Base-by-base conservation (phyloP, 2,113 vertebrate genomes). In the Amphilophus citrinellus region DNA sequence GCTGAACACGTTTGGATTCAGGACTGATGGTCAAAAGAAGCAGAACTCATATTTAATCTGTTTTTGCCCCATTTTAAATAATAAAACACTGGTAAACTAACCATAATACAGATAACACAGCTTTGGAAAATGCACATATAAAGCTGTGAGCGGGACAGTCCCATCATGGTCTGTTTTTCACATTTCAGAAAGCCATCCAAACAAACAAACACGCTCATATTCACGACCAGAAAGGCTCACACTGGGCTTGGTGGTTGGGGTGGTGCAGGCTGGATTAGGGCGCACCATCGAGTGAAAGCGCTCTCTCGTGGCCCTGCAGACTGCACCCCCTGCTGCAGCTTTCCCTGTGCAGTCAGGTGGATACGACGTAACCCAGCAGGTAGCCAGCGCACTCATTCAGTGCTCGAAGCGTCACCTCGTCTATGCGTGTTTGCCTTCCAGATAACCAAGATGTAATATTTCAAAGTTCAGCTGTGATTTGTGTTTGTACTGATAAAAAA, bases 151-250 rank as follows among this genome's bases (percentile, higher is more conserved):
- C 65, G 10, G n/a, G 35, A 57, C 10, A 10, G 15, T 53, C 32
- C 53, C 53, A 14, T 17, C 2, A 1, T 22, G 15, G 17, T 71
- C 9, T 2, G 8, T 68, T 53, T 77, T 78, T 42, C 0, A 60
- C 59, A 79, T 10, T 47, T 71, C 7, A 76, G 37, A 57, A 76
- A 42, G 37, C 88, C 27, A 27, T 27, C 27, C 27, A 82, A 82
- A 80, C 79, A 87, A 77, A 85, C 90, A 93, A 90, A 93, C 91
- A 88, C 76, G 82, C 79, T 88, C 88, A 86, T 86, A 76, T 90
- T 91, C 76, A 84, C 88, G 78, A 58, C 84, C 88, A 92, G 92
- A 85, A 95, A 93, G 91, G 90, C 91, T 94, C 93, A 94, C 94
- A 92, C 90, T 93, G 83, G 89, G 77, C 62, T 88, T 85, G 91